Base-by-base conservation (phyloP, 2,888 invertebrate species). In the Ophion ellenae region DNA sequence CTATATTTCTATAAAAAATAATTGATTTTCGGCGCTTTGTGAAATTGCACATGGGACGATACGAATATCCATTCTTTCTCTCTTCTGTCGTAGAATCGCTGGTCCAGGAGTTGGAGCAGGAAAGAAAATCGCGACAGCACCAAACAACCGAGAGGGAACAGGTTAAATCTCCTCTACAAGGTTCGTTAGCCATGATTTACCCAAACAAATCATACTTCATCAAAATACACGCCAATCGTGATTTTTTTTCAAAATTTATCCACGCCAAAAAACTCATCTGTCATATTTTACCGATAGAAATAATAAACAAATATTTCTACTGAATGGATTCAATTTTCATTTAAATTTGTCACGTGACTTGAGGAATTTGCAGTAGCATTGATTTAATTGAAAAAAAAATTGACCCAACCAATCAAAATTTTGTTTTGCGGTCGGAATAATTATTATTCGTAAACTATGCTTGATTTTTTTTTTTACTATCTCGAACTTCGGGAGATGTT, bases 81-180 rank as follows among this genome's bases (percentile, higher is more conserved):
- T 90, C 89, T 91, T 94, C 95, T 94, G 94, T 95, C 95, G 87
- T 96, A 98, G 98, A 98, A 95, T 96, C 97, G 84, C 95, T 98
- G 93, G 97, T 97, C 84, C 91, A 92, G 89, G 98, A 98, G 95
- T 95, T 98, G 93, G 98, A 98, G 95, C 96, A 97, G 96, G 98
- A 98, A 94, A 96, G 98, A 94, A 98, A 98, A 94, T 96, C 97
- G 70, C 96, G 97, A 88, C 97, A 97, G 92, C 97, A 97, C 91
- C 96, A 96, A 89, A 95, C 95, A 88, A 95, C 96, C 94, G 98
- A 98, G 93, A 96, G 97, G 88, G 98, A 98, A 93, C 94, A 94
- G 90, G 97, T 97, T 80, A 98, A 98, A 94, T 97, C 97, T 90
- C 97, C 97, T 59, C 95, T 98, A 87, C 97, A 97, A 91, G 98